Conservation (phyloP, 1,140 invertebrate species). For the Leptinotarsa lineolata region DNA sequence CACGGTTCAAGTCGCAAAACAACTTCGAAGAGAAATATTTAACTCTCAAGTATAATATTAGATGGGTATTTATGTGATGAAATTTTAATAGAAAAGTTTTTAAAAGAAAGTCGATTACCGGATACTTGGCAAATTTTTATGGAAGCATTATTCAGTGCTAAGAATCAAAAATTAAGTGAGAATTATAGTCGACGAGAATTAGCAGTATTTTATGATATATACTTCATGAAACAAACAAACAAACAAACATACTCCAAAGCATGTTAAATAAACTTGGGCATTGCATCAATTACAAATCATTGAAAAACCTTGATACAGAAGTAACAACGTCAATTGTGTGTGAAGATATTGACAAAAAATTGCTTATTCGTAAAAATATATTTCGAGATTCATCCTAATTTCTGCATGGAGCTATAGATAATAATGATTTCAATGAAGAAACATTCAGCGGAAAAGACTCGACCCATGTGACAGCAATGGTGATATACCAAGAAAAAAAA, state of each 20-base stretch:
- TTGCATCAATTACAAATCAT: conserved; percentile 34
- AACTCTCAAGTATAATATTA: conserved; percentile 27
- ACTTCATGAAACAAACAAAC: conserved; percentile 24
- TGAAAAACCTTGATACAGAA: conserved; percentile 31
- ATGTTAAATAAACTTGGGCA: conserved; percentile 31
- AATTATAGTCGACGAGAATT: conserved; percentile 27
- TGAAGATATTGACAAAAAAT: conserved; percentile 21
- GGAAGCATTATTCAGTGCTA: conserved; percentile 9
- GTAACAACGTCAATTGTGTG: conserved; percentile 17
- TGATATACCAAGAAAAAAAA: conserved; percentile 29
- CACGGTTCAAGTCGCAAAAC: conserved; percentile 19
- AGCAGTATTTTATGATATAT: conserved; percentile 32
- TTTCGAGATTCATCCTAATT: conserved; percentile 26
- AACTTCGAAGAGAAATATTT: conserved; percentile 27
- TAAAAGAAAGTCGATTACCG: conserved; percentile 3
- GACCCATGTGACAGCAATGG: conserved; percentile 35
- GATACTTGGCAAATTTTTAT: conserved; percentile 8
- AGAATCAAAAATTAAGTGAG: conserved; percentile 15
- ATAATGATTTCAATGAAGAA: conserved; percentile 38
- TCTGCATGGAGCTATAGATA: conserved; percentile 36
- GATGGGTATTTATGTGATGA: conserved; percentile 27
- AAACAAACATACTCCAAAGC: conserved; percentile 33
- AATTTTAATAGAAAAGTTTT: conserved; percentile 10
- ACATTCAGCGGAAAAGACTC: conserved; percentile 36
- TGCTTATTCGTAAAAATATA: conserved; percentile 25